A percentile compares a stretch with the other conserved stretches of the same genome.
Conservation (phyloP, 2,888 invertebrate genomes). For the Podabrus alpinus region DNA sequence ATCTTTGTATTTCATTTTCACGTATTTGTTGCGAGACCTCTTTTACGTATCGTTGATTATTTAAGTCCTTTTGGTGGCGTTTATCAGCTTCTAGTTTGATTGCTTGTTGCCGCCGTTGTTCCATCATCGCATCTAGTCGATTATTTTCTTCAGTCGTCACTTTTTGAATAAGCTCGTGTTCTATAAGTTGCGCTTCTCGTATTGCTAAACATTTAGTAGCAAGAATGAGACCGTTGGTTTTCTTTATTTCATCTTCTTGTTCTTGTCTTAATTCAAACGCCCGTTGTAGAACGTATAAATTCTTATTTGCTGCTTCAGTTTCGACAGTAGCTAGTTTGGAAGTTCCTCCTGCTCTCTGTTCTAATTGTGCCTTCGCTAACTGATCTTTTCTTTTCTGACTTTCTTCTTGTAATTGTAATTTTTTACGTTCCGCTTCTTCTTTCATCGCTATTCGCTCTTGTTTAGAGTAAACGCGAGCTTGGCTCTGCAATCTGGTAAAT, state of each 20-base stretch:
- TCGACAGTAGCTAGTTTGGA: constrained; percentile 48
- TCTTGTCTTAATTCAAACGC: constrained; percentile 61
- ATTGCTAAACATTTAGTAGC: constrained; percentile 86
- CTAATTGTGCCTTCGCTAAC: constrained; percentile 31
- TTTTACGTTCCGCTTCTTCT: constrained; percentile 54
- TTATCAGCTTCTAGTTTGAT: constrained; percentile 59
- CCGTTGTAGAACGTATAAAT: constrained; percentile 57
- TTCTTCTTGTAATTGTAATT: constrained; percentile 59
- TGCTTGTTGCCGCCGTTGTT: constrained; percentile 65
- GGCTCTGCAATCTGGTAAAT: constrained; percentile 62
- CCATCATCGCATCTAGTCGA: constrained; percentile 72
- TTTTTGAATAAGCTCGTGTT: constrained; percentile 62
- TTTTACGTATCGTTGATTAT: constrained; percentile 34
- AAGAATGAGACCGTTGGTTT: constrained; percentile 77
- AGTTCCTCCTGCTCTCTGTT: constrained; percentile 34
- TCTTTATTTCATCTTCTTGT: constrained; percentile 69
- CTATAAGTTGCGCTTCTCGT: constrained; percentile 79
- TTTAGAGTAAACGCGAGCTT: constrained; percentile 60
- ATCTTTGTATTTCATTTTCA: constrained; percentile 58
- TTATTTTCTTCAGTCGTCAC: constrained; percentile 62
- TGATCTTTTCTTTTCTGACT: constrained; percentile 62
- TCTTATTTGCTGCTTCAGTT: constrained; percentile 57
- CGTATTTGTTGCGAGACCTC: constrained; percentile 56
- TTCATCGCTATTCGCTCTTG: constrained; percentile 57
- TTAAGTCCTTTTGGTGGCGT: constrained; percentile 54